These are phyloP conservation scores for Exephanes ischioxanthus DNA, from an alignment of 2,888 invertebrate genomes.

Conservation along the genomic window DNA sequence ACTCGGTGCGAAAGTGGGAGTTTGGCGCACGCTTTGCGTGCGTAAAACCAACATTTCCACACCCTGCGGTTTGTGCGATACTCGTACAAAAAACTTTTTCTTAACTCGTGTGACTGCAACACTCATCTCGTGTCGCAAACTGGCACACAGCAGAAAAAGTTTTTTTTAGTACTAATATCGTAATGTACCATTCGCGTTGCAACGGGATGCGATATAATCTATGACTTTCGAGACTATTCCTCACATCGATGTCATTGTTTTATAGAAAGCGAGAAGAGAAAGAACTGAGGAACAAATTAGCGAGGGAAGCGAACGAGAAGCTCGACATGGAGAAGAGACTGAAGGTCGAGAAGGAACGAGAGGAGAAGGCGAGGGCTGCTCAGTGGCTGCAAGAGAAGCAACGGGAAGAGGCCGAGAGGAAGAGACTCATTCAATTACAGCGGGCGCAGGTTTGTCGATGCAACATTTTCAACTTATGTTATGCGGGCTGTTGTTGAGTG, in stretches of 20 bases:
- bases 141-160: no score
- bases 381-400: slow-evolving; percentile 84
- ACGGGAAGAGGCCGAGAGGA: slow-evolving; percentile 86
- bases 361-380: slow-evolving; percentile 80
- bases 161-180: no score
- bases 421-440: slow-evolving; percentile 77
- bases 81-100: no score
- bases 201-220: background rate
- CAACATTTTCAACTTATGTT: background rate
- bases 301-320: slow-evolving; percentile 85
- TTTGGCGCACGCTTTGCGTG: no score
- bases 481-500: background rate
- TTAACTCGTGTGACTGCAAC: no score
- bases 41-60: no score
- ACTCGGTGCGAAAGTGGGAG: no score
- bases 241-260: background rate
- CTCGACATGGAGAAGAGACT: slow-evolving; percentile 84
- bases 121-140: no score
- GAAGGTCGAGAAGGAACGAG: slow-evolving; percentile 84
- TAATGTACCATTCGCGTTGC: background rate
- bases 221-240: background rate
- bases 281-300: slow-evolving; percentile 87
- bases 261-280: slow-evolving; percentile 86
- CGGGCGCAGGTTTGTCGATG: slow-evolving; percentile 75
- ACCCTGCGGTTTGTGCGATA: no score